Evolutionary conservation across 2,888 invertebrate genomes (phyloP), one percentile per base, ranked within the genome.

Genomic region (Tetheella fluctuosa): DNA sequence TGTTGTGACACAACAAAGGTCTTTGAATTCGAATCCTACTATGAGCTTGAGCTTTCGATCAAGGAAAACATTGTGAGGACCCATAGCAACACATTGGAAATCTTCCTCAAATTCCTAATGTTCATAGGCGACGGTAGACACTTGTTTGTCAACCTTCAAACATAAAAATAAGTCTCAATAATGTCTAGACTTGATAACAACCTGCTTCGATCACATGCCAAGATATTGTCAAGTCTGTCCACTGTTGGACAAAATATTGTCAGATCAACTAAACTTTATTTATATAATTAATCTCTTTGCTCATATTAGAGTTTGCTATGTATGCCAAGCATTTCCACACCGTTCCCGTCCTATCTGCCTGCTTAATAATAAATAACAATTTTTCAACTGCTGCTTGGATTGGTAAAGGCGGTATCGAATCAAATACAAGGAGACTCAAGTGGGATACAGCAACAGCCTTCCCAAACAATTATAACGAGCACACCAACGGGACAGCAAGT

Each of bases 401-500:
- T 69, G 39, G 39, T 39, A 59, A 86, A 94, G 84, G 94, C 94
- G 67, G 94, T 94, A 20, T 84, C 90, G 56, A 87, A 86, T 48
- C 84, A 86, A 7, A 90, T 94, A 64, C 91, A 94, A 75, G 85
- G 86, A 61, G 86, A 92, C 53, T 76, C 88, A 1, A 76, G 72
- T 52, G 83, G 76, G 37, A 79, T 86, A n/a, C 86, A 83, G 58
- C 87, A 88, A 64, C 88, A 86, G 59, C 83, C 81, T 68, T 69
- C 84, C 13, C 96, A 96, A 79, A 95, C 96, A 1, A 95, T 96
- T 60, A 96, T 96, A 13, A 95, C 96, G 61, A 96, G 95, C 68
- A 95, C 96, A 63, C 95, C 96, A 1, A 95, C 95, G 76, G 97
- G 96, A 0, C 97, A 97, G 80, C 97, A 97, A 80, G 94, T 97